Conservation (phyloP, 2,888 invertebrate genomes). For the Caenorhabditis sp. region DNA sequence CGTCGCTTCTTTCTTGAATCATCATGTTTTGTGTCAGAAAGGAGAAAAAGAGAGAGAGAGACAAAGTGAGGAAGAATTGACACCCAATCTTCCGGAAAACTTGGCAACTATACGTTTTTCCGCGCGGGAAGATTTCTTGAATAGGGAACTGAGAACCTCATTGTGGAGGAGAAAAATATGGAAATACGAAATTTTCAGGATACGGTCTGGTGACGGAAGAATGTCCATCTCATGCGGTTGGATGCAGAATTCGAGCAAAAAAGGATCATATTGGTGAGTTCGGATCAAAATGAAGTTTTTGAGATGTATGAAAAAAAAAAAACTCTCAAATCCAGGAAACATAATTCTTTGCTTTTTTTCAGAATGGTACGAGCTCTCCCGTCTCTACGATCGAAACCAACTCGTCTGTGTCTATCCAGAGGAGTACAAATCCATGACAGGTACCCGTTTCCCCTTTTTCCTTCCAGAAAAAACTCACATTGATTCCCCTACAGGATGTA, state of each 20-base stretch:
- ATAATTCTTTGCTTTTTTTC: conserved; percentile 2
- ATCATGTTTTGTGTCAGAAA: conserved; percentile 55
- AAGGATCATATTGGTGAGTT: conserved; percentile 68
- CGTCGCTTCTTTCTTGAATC: not conserved
- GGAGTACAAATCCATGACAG: conserved; percentile 69
- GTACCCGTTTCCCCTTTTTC: conserved; percentile 6
- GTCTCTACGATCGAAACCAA: conserved; percentile 73
- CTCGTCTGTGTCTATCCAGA: conserved; percentile 73
- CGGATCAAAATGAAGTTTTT: not conserved
- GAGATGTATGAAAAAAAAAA: not conserved
- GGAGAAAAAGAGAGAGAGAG: not conserved
- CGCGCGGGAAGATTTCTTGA: conserved; percentile 16
- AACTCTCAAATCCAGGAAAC: not conserved
- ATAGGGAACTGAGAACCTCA: too few species aligned
- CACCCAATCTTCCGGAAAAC: conserved; percentile 25
- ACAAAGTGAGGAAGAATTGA: conserved; percentile 41
- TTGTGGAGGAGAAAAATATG: not conserved
- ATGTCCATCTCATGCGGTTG: conserved; percentile 69
- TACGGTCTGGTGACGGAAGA: conserved; percentile 72
- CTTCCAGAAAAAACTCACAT: not conserved
- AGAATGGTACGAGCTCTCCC: conserved; percentile 74
- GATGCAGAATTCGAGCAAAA: conserved; percentile 70
- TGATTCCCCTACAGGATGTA: conserved; percentile 60
- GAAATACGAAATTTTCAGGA: conserved; percentile 61
- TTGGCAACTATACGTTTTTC: conserved; percentile 56